A percentile compares a stretch with the other conserved stretches of the same genome.
phyloP scores from a whole-genome alignment of 35 echinoderm and acorn worm species.

The Diadema setosum region DNA sequence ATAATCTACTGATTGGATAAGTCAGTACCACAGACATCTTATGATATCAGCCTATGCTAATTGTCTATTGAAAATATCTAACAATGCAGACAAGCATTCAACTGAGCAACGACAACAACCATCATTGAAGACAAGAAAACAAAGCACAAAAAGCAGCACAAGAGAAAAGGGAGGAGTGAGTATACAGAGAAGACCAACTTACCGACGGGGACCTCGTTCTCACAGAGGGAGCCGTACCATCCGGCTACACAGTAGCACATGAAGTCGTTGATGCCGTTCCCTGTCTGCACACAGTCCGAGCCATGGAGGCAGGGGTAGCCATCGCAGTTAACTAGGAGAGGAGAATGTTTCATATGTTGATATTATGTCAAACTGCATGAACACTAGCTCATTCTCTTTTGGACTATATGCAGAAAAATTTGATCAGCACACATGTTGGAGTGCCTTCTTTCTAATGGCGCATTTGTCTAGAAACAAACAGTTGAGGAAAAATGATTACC shows the following conservation, averaged over 20 bases:
- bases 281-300: slow-evolving; percentile 48
- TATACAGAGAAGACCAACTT: not conserved
- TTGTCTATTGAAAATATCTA: too few relatives aligned
- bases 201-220: slow-evolving; percentile 44
- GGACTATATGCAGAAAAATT: not conserved
- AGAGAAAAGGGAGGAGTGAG: not conserved
- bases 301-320: slow-evolving; percentile 77
- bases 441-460: too few relatives aligned
- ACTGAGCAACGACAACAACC: too few relatives aligned
- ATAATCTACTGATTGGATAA: too few relatives aligned
- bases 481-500: too few relatives aligned
- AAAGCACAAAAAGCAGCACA: too few relatives aligned
- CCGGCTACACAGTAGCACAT: slow-evolving; percentile 68
- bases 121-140: too few relatives aligned
- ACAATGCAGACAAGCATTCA: too few relatives aligned
- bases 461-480: too few relatives aligned
- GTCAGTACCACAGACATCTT: too few relatives aligned
- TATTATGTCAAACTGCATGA: not conserved
- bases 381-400: not conserved
- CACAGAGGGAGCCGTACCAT: slow-evolving; percentile 57
- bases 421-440: too few relatives aligned
- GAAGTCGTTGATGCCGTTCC: not conserved
- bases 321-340: slow-evolving; percentile 48
- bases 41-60: too few relatives aligned
- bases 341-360: not conserved